phyloP scores from a whole-genome alignment of 2,113 vertebrate species.

The Planiliza haematocheilus region DNA sequence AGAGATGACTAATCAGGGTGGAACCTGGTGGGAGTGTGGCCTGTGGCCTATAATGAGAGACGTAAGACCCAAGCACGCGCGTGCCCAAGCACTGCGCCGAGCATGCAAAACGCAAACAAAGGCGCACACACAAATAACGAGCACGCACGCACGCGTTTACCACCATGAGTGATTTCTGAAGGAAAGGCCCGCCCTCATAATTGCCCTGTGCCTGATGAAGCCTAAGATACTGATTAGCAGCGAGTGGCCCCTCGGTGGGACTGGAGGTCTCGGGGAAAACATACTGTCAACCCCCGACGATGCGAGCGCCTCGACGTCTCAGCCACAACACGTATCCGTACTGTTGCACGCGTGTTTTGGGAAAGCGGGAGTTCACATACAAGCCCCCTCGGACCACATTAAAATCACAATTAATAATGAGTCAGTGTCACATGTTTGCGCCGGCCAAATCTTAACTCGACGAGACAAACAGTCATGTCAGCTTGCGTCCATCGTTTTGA shows the following conservation, averaged over 20 bases:
- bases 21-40: constrained; percentile 58
- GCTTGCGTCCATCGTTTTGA: constrained; percentile 35
- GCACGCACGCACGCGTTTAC: constrained; percentile 14
- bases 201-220: constrained; percentile 38
- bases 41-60: constrained; percentile 69
- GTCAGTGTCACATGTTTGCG: constrained; percentile 54
- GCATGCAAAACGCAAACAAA: constrained; percentile 32
- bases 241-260: constrained; percentile 42
- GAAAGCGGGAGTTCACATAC: constrained; percentile 21
- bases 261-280: constrained; percentile 52
- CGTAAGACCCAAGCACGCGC: constrained; percentile 16
- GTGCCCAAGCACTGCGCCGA: too few relatives aligned
- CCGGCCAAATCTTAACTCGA: constrained; percentile 29
- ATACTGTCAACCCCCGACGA: constrained; percentile 60
- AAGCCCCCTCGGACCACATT: constrained; percentile 59
- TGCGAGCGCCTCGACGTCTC: constrained; percentile 49
- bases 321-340: constrained; percentile 52
- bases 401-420: constrained; percentile 75
- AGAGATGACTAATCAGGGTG: constrained; percentile 68
- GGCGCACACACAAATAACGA: constrained; percentile 2
- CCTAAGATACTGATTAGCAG: constrained; percentile 61
- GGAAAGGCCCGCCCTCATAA: constrained; percentile 38
- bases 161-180: constrained; percentile 21
- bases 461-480: constrained; percentile 64
- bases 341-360: constrained; percentile 61